phyloP scores from a whole-genome alignment of 2,888 invertebrate species.

The Iselma pallidipennis region DNA sequence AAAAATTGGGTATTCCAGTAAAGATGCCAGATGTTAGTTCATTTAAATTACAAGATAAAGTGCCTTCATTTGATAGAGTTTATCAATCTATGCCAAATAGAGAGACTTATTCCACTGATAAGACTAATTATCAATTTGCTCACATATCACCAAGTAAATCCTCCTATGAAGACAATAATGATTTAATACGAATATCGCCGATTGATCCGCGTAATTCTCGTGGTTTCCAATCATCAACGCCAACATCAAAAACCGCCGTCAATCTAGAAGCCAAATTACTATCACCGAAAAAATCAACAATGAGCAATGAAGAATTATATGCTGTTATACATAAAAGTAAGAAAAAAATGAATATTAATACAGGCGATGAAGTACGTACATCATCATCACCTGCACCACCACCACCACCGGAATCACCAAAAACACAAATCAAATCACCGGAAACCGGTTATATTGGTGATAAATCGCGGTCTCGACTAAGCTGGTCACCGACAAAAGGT shows the following conservation, averaged over 20 bases:
- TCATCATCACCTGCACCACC: no score
- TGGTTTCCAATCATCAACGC: slow-evolving; percentile 71
- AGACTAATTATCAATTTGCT: slow-evolving; percentile 28
- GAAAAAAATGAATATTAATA: slow-evolving; percentile 71
- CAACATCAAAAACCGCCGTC: slow-evolving; percentile 59
- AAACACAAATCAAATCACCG: slow-evolving; percentile 58
- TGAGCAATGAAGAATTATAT: slow-evolving; percentile 79
- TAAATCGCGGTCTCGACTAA: slow-evolving; percentile 61
- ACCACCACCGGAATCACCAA: slow-evolving; percentile 14
- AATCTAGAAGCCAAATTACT: slow-evolving; percentile 61
- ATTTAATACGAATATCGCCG: slow-evolving; percentile 66
- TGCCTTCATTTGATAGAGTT: slow-evolving; percentile 42
- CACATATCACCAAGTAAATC: slow-evolving; percentile 22
- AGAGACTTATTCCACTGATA: slow-evolving; percentile 23
- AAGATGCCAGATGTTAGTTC: slow-evolving; percentile 36
- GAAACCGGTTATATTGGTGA: slow-evolving; percentile 67
- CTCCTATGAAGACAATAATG: slow-evolving; percentile 38
- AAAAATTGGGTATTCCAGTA: slow-evolving; percentile 49
- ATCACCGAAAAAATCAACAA: slow-evolving; percentile 71
- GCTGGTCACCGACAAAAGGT: slow-evolving; percentile 65
- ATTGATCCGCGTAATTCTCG: slow-evolving; percentile 66
- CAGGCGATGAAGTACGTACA: slow-evolving; percentile 58
- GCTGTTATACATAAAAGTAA: slow-evolving; percentile 79
- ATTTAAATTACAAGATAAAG: slow-evolving; percentile 14
- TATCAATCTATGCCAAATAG: slow-evolving; percentile 49